Conservation (phyloP, 92 coral and sea anemone species). For the Heteractis magnifica region DNA sequence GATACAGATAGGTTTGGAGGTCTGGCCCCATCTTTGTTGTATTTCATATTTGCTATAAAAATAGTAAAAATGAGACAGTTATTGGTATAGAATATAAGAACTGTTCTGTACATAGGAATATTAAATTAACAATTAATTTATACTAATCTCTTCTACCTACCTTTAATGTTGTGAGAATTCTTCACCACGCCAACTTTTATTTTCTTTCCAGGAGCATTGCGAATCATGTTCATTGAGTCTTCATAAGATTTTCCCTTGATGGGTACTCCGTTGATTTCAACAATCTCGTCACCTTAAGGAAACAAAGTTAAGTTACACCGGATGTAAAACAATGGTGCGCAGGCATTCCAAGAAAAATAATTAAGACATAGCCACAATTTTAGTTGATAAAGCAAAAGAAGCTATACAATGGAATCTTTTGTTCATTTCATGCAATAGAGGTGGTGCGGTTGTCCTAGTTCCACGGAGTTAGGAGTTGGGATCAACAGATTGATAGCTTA, state of each 20-base stretch:
- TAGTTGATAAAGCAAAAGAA: background rate
- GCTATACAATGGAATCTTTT: background rate
- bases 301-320: background rate
- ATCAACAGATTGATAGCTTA: background rate
- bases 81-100: background rate
- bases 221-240: slow-evolving; percentile 64
- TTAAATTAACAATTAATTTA: too few relatives aligned
- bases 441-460: too few relatives aligned
- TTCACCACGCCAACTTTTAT: slow-evolving; percentile 43
- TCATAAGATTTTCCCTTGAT: slow-evolving; percentile 66
- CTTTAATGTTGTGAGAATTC: slow-evolving; percentile 42
- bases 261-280: slow-evolving; percentile 63
- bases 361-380: background rate
- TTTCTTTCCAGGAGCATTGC: slow-evolving; percentile 41
- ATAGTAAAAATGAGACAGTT: background rate
- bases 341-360: too few relatives aligned
- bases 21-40: slow-evolving; percentile 12
- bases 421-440: too few relatives aligned
- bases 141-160: slow-evolving; percentile 11
- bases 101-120: background rate
- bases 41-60: slow-evolving; percentile 37
- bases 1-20: slow-evolving; percentile 17
- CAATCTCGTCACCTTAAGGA: slow-evolving; percentile 68
- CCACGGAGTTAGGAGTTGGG: too few relatives aligned
- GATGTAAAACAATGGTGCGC: background rate